phyloP scores from a whole-genome alignment of 2,888 invertebrate genomes.

The Nymphalis c-album region DNA sequence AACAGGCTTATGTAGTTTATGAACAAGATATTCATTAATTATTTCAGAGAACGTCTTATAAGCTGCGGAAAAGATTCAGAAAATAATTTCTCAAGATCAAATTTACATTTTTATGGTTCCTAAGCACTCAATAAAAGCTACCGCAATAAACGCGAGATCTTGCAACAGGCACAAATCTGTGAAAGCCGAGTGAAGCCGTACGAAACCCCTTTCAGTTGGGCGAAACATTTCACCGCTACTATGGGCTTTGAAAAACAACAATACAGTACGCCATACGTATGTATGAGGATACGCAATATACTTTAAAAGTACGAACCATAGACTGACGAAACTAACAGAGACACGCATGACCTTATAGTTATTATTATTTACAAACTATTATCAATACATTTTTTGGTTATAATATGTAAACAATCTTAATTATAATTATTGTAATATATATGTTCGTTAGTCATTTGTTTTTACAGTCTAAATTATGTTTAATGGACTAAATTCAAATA shows the following conservation, averaged over 20 bases:
- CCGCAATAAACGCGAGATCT: constrained; percentile 63
- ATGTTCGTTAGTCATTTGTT: too few species aligned
- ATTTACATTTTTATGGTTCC: constrained; percentile 76
- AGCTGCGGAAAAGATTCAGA: too few species aligned
- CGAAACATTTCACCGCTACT: constrained; percentile 56
- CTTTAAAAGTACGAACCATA: constrained; percentile 64
- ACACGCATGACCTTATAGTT: constrained; percentile 2
- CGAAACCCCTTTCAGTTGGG: constrained; percentile 63
- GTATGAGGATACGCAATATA: constrained; percentile 75
- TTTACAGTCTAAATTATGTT: too few species aligned
- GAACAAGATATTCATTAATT: too few species aligned
- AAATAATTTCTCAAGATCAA: constrained; percentile 40
- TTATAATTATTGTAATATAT: too few species aligned
- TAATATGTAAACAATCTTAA: too few species aligned
- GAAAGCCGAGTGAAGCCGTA: constrained; percentile 55
- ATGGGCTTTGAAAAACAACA: constrained; percentile 77
- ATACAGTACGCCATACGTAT: constrained; percentile 68
- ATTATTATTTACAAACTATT: not conserved
- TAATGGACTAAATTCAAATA: too few species aligned
- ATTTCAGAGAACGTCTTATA: too few species aligned
- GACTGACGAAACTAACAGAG: constrained; percentile 49
- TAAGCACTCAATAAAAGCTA: constrained; percentile 72
- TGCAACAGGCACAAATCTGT: constrained; percentile 64
- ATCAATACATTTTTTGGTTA: not conserved
- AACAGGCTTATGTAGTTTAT: not conserved